phyloP scores from a whole-genome alignment of 2,797 vertebrate species.

The Sebastes kiyomatsui region DNA sequence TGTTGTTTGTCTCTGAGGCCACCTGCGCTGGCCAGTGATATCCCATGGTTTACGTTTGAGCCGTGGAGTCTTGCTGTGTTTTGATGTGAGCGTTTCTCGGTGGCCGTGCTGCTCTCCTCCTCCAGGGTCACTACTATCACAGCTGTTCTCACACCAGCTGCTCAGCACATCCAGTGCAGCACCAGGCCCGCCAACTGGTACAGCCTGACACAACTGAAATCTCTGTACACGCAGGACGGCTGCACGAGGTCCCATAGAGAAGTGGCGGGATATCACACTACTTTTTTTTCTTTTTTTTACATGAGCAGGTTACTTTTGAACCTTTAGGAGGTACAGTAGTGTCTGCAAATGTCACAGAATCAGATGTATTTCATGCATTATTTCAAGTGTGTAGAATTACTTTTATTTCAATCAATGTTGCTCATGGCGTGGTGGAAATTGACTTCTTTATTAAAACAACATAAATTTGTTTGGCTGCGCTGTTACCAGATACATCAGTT shows the following conservation, averaged over 20 bases:
- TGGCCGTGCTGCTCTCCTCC: slow-evolving; percentile 42
- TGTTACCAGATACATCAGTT: neutral
- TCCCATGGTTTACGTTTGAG: slow-evolving; percentile 66
- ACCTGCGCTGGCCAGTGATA: slow-evolving; percentile 59
- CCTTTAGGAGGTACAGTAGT: neutral
- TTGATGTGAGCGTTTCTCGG: slow-evolving; percentile 53
- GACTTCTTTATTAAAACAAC: neutral
- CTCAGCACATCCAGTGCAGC: slow-evolving; percentile 33
- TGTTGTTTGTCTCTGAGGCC: slow-evolving; percentile 62
- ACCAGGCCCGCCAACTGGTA: slow-evolving; percentile 24
- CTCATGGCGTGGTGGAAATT: neutral
- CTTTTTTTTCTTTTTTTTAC: neutral
- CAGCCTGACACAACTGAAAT: slow-evolving; percentile 14
- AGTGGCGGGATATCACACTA: neutral
- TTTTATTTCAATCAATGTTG: neutral
- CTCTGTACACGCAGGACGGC: neutral
- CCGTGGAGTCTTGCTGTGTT: slow-evolving; percentile 64
- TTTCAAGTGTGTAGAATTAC: neutral
- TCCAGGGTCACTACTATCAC: slow-evolving; percentile 63
- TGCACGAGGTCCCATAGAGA: neutral
- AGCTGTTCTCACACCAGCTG: slow-evolving; percentile 71
- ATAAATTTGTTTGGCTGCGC: neutral
- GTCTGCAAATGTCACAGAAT: neutral
- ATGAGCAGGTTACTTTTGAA: neutral
- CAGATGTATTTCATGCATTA: neutral